phyloP scores from a whole-genome alignment of 2,113 vertebrate genomes.

The Ciconia maguari region DNA sequence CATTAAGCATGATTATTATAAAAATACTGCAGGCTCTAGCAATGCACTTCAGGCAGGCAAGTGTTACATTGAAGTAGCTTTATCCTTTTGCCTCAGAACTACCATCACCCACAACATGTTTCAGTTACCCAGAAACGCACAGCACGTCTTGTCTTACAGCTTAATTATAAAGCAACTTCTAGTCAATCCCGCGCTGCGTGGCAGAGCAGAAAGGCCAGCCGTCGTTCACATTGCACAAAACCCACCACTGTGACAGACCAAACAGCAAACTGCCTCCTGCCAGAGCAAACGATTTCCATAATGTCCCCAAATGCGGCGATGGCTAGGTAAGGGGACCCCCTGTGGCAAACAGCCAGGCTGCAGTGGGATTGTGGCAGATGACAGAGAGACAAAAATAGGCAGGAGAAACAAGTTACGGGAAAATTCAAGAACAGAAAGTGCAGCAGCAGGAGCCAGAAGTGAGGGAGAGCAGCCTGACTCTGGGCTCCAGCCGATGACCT shows the following conservation, averaged over 20 bases:
- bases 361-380: neutral
- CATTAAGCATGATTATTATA: neutral
- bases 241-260: neutral
- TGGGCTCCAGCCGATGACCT: neutral
- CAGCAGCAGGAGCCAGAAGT: neutral
- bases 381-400: neutral
- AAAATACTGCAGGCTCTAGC: neutral
- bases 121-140: neutral
- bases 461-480: neutral
- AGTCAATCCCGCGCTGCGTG: fast-evolving
- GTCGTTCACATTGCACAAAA: fast-evolving
- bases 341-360: neutral
- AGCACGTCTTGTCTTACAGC: neutral
- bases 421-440: neutral
- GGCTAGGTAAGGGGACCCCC: neutral
- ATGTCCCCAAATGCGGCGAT: fast-evolving
- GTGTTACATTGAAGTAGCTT: neutral
- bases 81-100: neutral
- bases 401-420: neutral
- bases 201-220: neutral
- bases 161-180: neutral
- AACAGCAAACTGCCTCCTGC: neutral
- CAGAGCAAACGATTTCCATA: too few relatives aligned
- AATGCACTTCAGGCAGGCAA: neutral
- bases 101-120: neutral